A percentile compares a stretch with the other conserved stretches of the same genome.
Conservation (phyloP, 2,113 vertebrate genomes). For the Barbus barbus region DNA sequence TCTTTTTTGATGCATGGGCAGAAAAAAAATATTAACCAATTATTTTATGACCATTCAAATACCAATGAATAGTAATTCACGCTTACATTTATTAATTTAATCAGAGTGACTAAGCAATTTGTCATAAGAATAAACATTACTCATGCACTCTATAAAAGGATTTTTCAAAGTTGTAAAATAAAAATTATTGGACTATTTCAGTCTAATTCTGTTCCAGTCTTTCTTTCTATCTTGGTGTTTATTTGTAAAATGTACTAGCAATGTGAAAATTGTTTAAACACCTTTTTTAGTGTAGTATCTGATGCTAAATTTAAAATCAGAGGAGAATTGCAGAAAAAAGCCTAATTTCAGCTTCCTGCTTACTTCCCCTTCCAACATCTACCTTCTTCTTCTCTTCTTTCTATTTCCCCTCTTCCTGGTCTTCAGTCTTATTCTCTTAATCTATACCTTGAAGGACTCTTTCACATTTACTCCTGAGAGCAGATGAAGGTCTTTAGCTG, state of each 20-base stretch:
- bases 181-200: not conserved
- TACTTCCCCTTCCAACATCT: not conserved
- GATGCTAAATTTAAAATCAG: not conserved
- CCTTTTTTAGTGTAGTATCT: not conserved
- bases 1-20: not conserved
- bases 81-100: not conserved
- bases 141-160: not conserved
- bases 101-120: not conserved
- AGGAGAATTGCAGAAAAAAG: not conserved
- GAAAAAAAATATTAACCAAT: not conserved
- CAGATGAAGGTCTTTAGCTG: conserved; percentile 63
- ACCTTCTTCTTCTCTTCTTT: not conserved
- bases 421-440: conserved; percentile 19
- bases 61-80: not conserved
- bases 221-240: not conserved
- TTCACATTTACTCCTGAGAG: conserved; percentile 58
- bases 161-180: no score
- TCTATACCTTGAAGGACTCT: conserved; percentile 54
- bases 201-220: no score
- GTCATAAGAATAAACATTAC: not conserved
- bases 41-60: not conserved
- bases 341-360: not conserved
- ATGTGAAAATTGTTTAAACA: not conserved
- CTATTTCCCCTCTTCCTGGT: not conserved
- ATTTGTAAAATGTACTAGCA: not conserved